phyloP scores from a whole-genome alignment of 2,113 vertebrate genomes.

The Forbesichthys papilliferus region DNA sequence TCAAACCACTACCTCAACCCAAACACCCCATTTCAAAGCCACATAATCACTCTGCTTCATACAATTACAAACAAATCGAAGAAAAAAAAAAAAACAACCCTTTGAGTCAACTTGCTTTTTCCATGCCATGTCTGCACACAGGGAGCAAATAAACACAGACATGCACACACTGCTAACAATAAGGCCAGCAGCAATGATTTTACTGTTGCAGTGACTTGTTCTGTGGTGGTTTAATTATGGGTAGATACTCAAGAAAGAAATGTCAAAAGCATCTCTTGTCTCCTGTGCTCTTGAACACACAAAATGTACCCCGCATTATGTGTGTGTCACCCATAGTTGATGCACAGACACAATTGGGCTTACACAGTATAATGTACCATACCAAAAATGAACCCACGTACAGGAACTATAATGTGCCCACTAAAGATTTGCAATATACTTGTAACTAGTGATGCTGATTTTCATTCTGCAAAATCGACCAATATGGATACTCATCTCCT shows the following conservation, averaged over 20 bases:
- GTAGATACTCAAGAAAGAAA: conserved; percentile 54
- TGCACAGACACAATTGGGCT: not conserved
- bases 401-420: too few relatives aligned
- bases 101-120: conserved; percentile 39
- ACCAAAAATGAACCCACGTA: not conserved
- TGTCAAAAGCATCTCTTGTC: conserved; percentile 44
- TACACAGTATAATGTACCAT: not conserved
- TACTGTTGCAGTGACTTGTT: conserved; percentile 64
- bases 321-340: not conserved
- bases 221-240: conserved; percentile 64
- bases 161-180: conserved; percentile 11
- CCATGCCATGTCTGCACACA: conserved; percentile 22
- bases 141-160: conserved; percentile 9
- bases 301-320: not conserved
- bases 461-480: too few relatives aligned
- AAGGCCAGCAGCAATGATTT: conserved; percentile 33
- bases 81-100: conserved; percentile 24
- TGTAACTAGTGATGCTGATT: too few relatives aligned
- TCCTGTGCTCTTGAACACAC: conserved; percentile 36
- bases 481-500: too few relatives aligned
- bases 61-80: conserved; percentile 18
- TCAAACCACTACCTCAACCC: conserved; percentile 48
- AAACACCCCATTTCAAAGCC: conserved; percentile 43
- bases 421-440: too few relatives aligned
- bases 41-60: conserved; percentile 60